These are phyloP conservation scores for Pongo pygmaeus DNA, from an alignment of 2,113 vertebrate genomes.

Conservation along the genomic window DNA sequence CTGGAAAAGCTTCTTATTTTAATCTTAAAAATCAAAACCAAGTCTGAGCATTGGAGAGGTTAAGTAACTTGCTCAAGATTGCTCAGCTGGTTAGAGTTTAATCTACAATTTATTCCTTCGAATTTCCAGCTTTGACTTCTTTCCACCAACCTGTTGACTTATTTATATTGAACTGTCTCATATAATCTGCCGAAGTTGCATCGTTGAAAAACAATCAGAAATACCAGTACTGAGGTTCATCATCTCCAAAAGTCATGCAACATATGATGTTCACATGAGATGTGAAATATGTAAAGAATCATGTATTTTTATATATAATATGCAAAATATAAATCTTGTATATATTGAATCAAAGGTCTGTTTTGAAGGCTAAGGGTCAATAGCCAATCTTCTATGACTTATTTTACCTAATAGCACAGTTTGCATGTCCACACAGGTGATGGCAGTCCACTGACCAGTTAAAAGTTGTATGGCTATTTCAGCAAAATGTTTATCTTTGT, in stretches of 20 bases:
- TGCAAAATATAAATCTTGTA: conserved; percentile 8
- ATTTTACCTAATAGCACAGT: neutral
- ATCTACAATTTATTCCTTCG: conserved; percentile 1
- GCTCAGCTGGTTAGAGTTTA: conserved; percentile 2
- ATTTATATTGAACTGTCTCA: conserved; percentile 13
- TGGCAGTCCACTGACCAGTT: neutral
- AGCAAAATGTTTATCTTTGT: conserved; percentile 24
- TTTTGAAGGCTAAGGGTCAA: conserved; percentile 17
- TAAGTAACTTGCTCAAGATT: conserved; percentile 8
- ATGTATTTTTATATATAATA: neutral
- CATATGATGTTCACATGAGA: neutral
- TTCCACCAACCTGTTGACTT: conserved; percentile 46
- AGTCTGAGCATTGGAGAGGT: neutral
- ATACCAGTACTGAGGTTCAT: neutral
- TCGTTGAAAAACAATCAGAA: conserved; percentile 25
- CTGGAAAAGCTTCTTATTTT: conserved; percentile 37
- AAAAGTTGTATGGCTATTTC: conserved; percentile 34
- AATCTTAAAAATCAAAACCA: conserved; percentile 49
- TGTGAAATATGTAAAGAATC: neutral
- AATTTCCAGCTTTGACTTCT: conserved; percentile 1
- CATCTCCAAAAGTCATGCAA: conserved; percentile 3
- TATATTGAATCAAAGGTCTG: neutral
- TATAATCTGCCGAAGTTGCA: neutral
- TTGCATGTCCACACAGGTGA: conserved; percentile 34
- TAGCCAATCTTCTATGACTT: neutral